Conservation (phyloP, 2,888 invertebrate genomes). For the Tridacna gigas region DNA sequence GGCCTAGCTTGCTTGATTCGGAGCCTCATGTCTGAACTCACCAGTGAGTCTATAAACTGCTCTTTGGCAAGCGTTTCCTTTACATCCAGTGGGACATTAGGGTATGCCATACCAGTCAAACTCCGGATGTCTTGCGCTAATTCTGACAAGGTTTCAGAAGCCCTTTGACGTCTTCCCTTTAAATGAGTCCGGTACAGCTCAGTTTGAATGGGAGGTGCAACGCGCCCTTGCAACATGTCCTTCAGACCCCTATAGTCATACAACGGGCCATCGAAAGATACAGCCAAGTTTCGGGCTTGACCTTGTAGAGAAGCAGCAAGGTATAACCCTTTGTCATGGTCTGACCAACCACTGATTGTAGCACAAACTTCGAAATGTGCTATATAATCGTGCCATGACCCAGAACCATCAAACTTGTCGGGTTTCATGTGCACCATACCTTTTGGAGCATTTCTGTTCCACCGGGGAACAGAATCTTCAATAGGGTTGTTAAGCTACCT, state of each 20-base stretch:
- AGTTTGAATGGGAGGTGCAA: slow-evolving; percentile 7
- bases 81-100: neutral
- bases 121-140: neutral
- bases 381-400: slow-evolving; percentile 11
- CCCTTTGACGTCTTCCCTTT: slow-evolving; percentile 4
- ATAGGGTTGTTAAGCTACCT: neutral
- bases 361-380: slow-evolving; percentile 14
- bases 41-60: neutral
- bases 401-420: slow-evolving; percentile 3
- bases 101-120: slow-evolving; percentile 4
- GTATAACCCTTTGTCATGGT: slow-evolving; percentile 13
- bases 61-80: slow-evolving; percentile 1
- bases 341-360: neutral
- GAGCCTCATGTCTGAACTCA: slow-evolving; percentile 7
- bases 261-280: neutral
- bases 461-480: neutral
- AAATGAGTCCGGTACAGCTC: neutral
- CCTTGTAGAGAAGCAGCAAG: slow-evolving; percentile 12
- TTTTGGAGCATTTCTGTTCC: neutral
- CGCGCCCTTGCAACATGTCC: neutral
- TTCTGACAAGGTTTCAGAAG: neutral
- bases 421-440: slow-evolving; percentile 2
- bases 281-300: slow-evolving; percentile 11
- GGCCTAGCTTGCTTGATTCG: neutral
- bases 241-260: neutral